A percentile compares a stretch with the other conserved stretches of the same genome.
These are phyloP conservation scores for Hemiprocne comata DNA, from an alignment of 2,113 vertebrate genomes.

Conservation along the genomic window DNA sequence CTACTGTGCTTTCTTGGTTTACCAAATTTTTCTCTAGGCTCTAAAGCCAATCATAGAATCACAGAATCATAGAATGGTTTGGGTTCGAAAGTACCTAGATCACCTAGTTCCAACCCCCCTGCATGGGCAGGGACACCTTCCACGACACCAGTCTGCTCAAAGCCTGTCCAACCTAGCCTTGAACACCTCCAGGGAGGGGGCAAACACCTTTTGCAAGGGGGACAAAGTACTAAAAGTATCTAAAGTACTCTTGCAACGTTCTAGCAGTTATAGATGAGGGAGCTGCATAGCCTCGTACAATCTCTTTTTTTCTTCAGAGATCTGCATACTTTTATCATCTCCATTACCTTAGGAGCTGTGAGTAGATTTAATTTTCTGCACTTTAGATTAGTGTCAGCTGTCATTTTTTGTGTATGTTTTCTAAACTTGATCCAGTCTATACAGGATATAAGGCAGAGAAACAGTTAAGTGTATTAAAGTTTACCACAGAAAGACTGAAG, in stretches of 20 bases:
- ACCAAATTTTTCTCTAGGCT: conserved; percentile 41
- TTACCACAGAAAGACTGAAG: conserved; percentile 17
- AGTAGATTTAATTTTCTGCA: conserved; percentile 68
- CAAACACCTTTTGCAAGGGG: too few species aligned
- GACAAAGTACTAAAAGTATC: neutral
- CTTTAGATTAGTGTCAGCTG: conserved; percentile 73
- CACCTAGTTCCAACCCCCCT: too few species aligned
- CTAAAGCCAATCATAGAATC: neutral
- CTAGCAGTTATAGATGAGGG: conserved; percentile 26
- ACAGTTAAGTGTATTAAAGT: conserved; percentile 48
- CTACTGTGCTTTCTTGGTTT: conserved; percentile 20
- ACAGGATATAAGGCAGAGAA: conserved; percentile 35
- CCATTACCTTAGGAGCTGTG: conserved; percentile 55
- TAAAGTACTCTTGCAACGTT: conserved; percentile 31
- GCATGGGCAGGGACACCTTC: too few species aligned
- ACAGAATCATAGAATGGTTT: too few species aligned
- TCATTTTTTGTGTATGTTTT: conserved; percentile 62
- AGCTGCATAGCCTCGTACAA: conserved; percentile 38
- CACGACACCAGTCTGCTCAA: too few species aligned
- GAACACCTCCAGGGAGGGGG: too few species aligned
- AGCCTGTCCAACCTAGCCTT: too few species aligned
- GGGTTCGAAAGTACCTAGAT: too few species aligned
- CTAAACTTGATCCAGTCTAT: conserved; percentile 67
- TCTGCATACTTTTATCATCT: conserved; percentile 56
- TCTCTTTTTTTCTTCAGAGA: conserved; percentile 54